Conservation (phyloP, 2,797 vertebrate species). For the Melanotaenia nigrans region DNA sequence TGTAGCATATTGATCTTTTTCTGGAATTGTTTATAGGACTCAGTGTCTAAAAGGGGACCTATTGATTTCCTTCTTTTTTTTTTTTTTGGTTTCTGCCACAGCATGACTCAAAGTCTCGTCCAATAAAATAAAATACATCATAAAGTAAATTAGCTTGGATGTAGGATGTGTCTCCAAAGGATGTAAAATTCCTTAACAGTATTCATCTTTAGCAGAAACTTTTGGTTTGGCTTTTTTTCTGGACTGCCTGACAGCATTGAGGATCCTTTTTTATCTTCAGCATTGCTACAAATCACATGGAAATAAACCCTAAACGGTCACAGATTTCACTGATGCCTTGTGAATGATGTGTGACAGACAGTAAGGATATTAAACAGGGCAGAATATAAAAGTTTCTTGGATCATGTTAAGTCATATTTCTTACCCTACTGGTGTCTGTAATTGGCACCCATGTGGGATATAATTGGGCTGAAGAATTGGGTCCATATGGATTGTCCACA, state of each 20-base stretch:
- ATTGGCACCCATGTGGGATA: neutral
- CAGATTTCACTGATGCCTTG: neutral
- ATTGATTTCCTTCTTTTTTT: conserved; percentile 61
- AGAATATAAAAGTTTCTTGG: neutral
- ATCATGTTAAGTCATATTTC: neutral
- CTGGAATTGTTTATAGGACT: conserved; percentile 74
- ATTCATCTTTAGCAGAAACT: neutral
- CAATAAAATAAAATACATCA: conserved; percentile 47
- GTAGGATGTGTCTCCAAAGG: neutral
- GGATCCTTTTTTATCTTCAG: neutral
- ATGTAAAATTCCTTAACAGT: conserved; percentile 7
- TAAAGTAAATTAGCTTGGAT: conserved; percentile 51
- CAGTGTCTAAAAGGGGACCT: conserved; percentile 72
- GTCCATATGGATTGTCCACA: neutral
- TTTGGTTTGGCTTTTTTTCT: neutral
- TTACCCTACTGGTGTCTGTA: neutral
- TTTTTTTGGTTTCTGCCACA: conserved; percentile 61
- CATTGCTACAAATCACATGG: conserved; percentile 2
- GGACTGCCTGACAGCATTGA: neutral
- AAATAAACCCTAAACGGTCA: neutral
- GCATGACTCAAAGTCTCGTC: conserved; percentile 38
- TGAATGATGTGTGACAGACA: neutral
- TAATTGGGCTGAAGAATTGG: neutral
- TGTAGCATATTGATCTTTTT: conserved; percentile 76
- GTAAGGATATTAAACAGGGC: neutral